Conservation (phyloP, 1,140 invertebrate species). For the Drosophila kanapiae region DNA sequence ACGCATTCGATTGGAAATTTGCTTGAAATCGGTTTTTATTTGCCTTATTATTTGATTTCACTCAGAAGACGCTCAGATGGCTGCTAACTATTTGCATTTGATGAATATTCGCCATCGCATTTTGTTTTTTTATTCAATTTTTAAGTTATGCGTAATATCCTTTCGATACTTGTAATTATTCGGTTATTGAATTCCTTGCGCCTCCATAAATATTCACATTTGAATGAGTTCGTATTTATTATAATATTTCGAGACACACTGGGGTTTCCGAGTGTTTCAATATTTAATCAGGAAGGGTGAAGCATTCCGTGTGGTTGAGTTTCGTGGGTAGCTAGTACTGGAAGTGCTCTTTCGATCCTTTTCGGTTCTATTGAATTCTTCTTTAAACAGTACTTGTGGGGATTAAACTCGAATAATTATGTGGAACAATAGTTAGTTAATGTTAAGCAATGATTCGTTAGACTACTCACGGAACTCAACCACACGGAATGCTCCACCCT, state of each 20-base stretch:
- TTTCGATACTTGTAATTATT: conserved; percentile 10
- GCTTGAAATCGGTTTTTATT: conserved; percentile 25
- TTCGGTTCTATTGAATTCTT: too few species aligned
- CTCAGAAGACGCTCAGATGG: background rate
- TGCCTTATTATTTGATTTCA: conserved; percentile 20
- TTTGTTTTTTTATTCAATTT: conserved; percentile 10
- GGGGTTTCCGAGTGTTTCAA: background rate
- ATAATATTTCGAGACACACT: background rate
- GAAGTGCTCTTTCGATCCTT: too few species aligned
- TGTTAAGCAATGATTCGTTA: too few species aligned
- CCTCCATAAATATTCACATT: background rate
- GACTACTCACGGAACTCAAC: too few species aligned
- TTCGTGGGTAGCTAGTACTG: too few species aligned
- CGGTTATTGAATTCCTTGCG: conserved; percentile 13
- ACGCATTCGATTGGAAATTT: conserved; percentile 38
- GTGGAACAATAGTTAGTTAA: too few species aligned
- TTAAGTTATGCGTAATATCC: background rate
- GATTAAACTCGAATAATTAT: too few species aligned
- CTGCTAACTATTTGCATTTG: conserved; percentile 24
- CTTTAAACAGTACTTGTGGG: too few species aligned
- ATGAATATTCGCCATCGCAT: conserved; percentile 38
- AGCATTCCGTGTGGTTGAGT: too few species aligned
- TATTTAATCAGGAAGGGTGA: background rate
- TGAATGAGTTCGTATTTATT: background rate
- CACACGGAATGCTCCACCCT: too few species aligned